Conservation (phyloP, 2,797 vertebrate species). For the Mionectes olivaceus region DNA sequence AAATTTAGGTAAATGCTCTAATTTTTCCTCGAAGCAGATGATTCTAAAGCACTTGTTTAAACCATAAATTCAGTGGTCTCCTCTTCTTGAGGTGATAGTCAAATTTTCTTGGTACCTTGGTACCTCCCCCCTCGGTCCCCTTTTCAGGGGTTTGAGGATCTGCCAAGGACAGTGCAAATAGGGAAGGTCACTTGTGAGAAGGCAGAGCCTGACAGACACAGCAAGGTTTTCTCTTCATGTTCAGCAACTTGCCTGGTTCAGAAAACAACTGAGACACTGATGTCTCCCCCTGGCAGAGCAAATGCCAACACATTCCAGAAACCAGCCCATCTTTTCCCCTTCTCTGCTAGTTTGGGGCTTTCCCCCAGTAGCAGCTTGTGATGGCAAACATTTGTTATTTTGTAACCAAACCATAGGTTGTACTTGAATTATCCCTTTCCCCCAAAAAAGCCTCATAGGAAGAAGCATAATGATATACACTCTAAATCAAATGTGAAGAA, state of each 20-base stretch:
- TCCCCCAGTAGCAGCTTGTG: background rate
- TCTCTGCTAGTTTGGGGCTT: background rate
- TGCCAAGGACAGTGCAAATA: background rate
- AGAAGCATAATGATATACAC: background rate
- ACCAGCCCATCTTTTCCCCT: background rate
- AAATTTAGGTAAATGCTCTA: background rate
- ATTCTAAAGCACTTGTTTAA: slow-evolving; percentile 6
- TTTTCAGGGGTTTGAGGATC: background rate
- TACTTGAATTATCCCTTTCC: background rate
- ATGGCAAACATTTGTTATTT: background rate
- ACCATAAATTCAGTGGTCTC: background rate
- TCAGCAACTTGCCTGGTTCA: background rate
- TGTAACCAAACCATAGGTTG: background rate
- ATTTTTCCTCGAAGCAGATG: background rate
- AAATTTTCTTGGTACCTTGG: background rate
- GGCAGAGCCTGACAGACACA: background rate
- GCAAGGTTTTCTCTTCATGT: background rate
- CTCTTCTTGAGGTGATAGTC: background rate
- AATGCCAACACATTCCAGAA: background rate
- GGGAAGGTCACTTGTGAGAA: background rate
- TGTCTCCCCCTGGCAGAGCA: background rate
- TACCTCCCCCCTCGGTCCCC: no score
- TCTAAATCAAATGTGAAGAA: slow-evolving; percentile 9
- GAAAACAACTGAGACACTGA: background rate
- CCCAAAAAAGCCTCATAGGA: background rate